These are phyloP conservation scores for Trichogramma evanescens DNA, from an alignment of 2,888 invertebrate genomes.

Conservation along the genomic window DNA sequence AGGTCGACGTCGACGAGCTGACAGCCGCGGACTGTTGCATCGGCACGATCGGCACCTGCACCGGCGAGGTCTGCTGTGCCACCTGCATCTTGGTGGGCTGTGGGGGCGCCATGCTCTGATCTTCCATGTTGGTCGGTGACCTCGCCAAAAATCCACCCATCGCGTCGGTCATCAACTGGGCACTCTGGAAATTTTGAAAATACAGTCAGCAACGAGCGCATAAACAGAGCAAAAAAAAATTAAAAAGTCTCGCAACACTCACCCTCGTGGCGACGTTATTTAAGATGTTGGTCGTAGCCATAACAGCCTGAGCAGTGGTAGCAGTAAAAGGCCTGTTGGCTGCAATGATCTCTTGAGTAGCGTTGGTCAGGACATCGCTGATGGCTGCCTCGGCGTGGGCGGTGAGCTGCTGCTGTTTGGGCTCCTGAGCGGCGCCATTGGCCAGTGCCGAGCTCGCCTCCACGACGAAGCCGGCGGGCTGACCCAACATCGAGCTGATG, in stretches of 20 bases:
- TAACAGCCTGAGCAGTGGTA: constrained; percentile 46
- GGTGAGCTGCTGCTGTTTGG: constrained; percentile 41
- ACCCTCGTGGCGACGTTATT: constrained; percentile 42
- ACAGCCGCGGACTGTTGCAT: constrained; percentile 32
- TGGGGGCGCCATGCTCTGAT: neutral
- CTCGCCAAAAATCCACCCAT: constrained; percentile 44
- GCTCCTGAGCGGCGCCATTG: constrained; percentile 42
- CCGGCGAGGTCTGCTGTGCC: constrained; percentile 36
- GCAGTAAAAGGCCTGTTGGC: constrained; percentile 43
- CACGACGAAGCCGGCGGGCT: constrained; percentile 42
- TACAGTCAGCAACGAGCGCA: neutral
- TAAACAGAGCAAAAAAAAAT: neutral
- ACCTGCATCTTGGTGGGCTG: constrained; percentile 41
- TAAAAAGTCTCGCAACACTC: neutral
- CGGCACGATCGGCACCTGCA: constrained; percentile 26
- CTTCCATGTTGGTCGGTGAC: constrained; percentile 27
- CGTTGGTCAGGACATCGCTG: constrained; percentile 42
- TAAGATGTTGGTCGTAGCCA: constrained; percentile 44
- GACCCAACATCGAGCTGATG: constrained; percentile 42
- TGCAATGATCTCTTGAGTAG: constrained; percentile 45
- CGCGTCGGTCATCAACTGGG: constrained; percentile 43
- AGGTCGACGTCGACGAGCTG: constrained; percentile 27
- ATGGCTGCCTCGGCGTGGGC: constrained; percentile 44
- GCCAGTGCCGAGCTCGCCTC: constrained; percentile 44
- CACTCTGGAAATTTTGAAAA: constrained; percentile 27